Evolutionary conservation across 2,888 invertebrate genomes (phyloP).

Genomic region (Eupithecia abbreviata): DNA sequence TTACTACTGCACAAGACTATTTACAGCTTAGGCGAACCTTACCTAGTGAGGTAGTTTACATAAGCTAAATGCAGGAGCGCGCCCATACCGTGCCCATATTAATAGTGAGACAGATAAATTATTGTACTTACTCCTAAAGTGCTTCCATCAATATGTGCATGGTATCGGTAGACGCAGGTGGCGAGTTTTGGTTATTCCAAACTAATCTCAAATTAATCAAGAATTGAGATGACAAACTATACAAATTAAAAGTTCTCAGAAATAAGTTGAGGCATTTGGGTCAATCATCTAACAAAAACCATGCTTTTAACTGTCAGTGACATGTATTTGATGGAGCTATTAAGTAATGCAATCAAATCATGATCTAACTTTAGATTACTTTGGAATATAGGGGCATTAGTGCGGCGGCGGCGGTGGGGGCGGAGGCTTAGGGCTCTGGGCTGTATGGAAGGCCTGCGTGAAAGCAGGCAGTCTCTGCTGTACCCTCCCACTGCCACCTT

Average conservation of each 20-base stretch:
- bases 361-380: neutral
- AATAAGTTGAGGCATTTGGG: neutral
- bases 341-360: neutral
- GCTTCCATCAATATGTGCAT: constrained; percentile 36
- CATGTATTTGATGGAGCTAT: neutral
- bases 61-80: constrained; percentile 75
- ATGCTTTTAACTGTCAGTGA: neutral
- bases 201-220: neutral
- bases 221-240: neutral
- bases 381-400: constrained; percentile 48
- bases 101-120: constrained; percentile 37
- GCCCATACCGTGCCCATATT: constrained; percentile 37
- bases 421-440: constrained; percentile 78
- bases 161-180: constrained; percentile 33
- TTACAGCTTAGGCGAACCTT: constrained; percentile 78
- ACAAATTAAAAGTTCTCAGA: neutral
- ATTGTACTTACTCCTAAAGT: constrained; percentile 43
- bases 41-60: constrained; percentile 81
- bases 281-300: neutral
- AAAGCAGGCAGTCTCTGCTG: constrained; percentile 77
- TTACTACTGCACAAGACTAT: constrained; percentile 73
- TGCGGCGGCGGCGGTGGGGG: constrained; percentile 76
- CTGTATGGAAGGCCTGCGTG: constrained; percentile 79
- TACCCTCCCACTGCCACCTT: constrained; percentile 62
- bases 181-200: constrained; percentile 31